These are phyloP conservation scores for Troglohyphantes excavatus DNA, from an alignment of 2,888 invertebrate genomes.

Conservation along the genomic window DNA sequence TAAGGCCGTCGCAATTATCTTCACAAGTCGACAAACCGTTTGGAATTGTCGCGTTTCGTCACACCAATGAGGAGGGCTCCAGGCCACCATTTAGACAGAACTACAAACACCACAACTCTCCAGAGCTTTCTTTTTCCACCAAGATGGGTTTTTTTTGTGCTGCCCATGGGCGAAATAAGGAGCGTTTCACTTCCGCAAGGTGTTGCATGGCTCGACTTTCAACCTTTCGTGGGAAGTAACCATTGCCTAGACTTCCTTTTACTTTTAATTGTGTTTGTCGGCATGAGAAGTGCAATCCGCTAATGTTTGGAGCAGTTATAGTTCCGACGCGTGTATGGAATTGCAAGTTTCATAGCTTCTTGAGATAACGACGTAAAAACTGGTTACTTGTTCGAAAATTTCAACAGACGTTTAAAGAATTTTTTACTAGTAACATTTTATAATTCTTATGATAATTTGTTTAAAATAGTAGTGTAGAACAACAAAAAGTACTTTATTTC, in stretches of 20 bases:
- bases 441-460: too few relatives aligned
- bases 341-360: not conserved
- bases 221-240: conserved; percentile 28
- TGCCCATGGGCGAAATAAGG: not conserved
- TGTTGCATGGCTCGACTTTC: conserved; percentile 8
- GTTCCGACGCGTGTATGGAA: not conserved
- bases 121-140: not conserved
- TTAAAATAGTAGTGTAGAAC: too few relatives aligned
- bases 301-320: not conserved
- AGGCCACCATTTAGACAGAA: too few relatives aligned
- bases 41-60: not conserved
- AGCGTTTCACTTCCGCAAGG: conserved; percentile 36
- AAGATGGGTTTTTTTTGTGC: not conserved
- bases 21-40: not conserved
- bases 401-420: not conserved
- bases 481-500: too few relatives aligned
- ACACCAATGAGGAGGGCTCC: not conserved
- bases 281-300: not conserved
- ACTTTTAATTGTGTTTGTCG: not conserved
- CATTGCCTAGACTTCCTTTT: not conserved
- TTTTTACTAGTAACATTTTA: too few relatives aligned
- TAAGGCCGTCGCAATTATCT: not conserved
- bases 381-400: not conserved
- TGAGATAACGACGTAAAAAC: not conserved
- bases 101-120: not conserved